Base-by-base conservation (phyloP, 1,140 invertebrate genomes). In the Panagrolaimus sp. region DNA sequence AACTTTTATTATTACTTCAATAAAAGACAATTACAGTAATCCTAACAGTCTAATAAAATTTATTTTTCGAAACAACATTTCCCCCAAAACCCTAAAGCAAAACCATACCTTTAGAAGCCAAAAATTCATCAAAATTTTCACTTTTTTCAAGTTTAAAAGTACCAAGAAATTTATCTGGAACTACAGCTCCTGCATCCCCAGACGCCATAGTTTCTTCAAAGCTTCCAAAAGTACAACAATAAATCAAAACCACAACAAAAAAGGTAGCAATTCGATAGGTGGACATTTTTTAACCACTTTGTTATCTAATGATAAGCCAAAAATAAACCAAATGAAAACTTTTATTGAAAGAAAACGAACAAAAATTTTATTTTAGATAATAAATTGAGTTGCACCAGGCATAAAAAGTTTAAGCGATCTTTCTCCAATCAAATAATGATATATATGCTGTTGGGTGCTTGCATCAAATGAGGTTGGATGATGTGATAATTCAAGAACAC, bases 111-210 rank as follows among this genome's bases (percentile, higher is more conserved):
- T 76, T 82, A 46, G 75, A 64, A 0, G 69, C 64, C 38, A 80
- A 72, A 63, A 78, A 83, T 63, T 80, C 74, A 43, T 83, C 78
- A 53, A 80, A 80, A 45, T 80, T 83, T 31, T 80, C 78, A 63
- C 72, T 78, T 51, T 69, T 68, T 27, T 82, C 78, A 44, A 78
- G 65, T 11, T 71, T 69, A 64, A 81, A 80, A 13, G 70, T 72
- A 13, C 78, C 78, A 20, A 82, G 70, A 46, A 80, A 80, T 65
- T 80, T 74, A 2, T 77, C 63, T 1, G 78, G 78, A 38, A 38
- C 2, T 13, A 80, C 48, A 13, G 67, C 45, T 43, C 70, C 23
- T 5, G 68, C 27, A 62, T 31, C 63, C 13, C 42, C 62, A 42
- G 16, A 23, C 9, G 51, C 51, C 51, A 57, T 57, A 9, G 20